Evolutionary conservation across 1,140 invertebrate species (phyloP).

Genomic region (Lutraria rhynchaena): DNA sequence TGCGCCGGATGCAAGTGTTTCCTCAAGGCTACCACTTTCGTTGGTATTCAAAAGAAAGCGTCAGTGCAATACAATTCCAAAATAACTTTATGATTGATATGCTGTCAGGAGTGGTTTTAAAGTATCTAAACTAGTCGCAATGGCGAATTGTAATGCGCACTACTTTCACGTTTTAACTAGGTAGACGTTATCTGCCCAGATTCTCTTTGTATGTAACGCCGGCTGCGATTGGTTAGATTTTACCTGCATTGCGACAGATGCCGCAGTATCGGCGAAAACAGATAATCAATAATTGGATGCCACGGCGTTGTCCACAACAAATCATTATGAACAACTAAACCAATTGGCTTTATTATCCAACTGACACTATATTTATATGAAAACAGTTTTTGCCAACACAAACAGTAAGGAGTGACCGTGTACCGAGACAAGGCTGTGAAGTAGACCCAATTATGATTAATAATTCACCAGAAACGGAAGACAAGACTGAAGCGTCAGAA

Average conservation of each 20-base stretch:
- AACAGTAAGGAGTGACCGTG: too few species aligned
- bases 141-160: neutral
- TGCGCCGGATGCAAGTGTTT: neutral
- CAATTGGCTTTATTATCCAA: constrained; percentile 31
- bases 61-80: too few species aligned
- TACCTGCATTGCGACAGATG: constrained; percentile 53
- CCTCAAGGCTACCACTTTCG: too few species aligned
- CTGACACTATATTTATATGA: constrained; percentile 2
- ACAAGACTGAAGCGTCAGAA: too few species aligned
- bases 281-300: constrained; percentile 44
- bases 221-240: constrained; percentile 29
- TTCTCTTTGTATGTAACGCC: constrained; percentile 25
- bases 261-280: constrained; percentile 46
- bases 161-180: constrained; percentile 17
- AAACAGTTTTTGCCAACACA: neutral
- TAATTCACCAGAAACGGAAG: neutral
- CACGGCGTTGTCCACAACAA: constrained; percentile 37
- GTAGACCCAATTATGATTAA: too few species aligned
- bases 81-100: too few species aligned
- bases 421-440: too few species aligned
- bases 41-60: too few species aligned
- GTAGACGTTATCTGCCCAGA: constrained; percentile 16
- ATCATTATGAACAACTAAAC: constrained; percentile 16
- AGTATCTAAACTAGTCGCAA: neutral
- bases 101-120: too few species aligned